Percentiles rank a stretch among this genome's conserved stretches.
Evolutionary conservation across 1,140 invertebrate genomes (phyloP).

Genomic region (Thrips palmi): DNA sequence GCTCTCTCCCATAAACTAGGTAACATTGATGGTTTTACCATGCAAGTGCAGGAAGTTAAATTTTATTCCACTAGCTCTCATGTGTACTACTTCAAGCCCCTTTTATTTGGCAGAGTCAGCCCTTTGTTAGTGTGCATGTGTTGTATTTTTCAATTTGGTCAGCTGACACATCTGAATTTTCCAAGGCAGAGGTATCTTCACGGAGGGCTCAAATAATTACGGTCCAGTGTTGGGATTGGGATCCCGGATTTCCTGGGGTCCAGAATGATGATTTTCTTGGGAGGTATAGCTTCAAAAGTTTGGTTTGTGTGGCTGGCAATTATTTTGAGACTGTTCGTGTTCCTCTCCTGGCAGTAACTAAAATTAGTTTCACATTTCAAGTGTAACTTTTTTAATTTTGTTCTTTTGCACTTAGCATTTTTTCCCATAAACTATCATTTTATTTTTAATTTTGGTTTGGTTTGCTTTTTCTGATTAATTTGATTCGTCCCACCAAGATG

Average conservation of each 20-base stretch:
- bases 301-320: not conserved
- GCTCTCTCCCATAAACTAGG: too few relatives aligned
- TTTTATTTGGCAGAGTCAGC: not conserved
- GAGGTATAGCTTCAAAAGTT: conserved; percentile 33
- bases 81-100: not conserved
- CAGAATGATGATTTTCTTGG: conserved; percentile 69
- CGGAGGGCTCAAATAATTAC: conserved; percentile 46
- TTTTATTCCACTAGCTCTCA: too few relatives aligned
- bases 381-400: conserved; percentile 4
- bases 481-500: too few relatives aligned
- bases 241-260: conserved; percentile 56
- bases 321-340: too few relatives aligned
- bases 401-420: conserved; percentile 1
- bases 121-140: not conserved
- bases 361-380: too few relatives aligned
- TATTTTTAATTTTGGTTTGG: conserved; percentile 2
- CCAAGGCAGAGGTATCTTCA: conserved; percentile 51
- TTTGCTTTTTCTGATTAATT: conserved; percentile 5
- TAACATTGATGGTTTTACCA: too few relatives aligned
- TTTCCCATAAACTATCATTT: not conserved
- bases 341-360: not conserved
- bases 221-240: conserved; percentile 68
- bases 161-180: too few relatives aligned
- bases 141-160: conserved; percentile 12
- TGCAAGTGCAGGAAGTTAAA: too few relatives aligned